Evolutionary conservation across 2,113 vertebrate genomes (phyloP).

Genomic region (Oreochromis niloticus): DNA sequence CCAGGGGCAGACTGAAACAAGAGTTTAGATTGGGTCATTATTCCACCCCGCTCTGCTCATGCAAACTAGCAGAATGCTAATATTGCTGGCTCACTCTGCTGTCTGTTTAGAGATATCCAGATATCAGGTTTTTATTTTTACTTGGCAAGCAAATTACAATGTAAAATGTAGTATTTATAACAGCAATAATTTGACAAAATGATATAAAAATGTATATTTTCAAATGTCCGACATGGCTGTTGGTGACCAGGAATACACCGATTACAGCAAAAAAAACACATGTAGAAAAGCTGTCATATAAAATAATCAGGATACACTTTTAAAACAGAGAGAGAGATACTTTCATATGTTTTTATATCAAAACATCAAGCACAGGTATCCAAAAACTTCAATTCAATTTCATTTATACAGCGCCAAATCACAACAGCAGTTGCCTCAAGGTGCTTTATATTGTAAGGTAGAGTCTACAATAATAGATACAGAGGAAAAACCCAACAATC

Average conservation of each 20-base stretch:
- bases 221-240: background rate
- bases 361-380: background rate
- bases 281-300: background rate
- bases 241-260: background rate
- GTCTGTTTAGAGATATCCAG: accelerated
- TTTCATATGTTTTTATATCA: background rate
- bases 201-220: background rate
- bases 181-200: background rate
- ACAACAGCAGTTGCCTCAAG: background rate
- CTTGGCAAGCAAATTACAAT: background rate
- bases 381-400: background rate
- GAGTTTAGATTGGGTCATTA: background rate
- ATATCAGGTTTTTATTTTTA: background rate
- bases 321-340: background rate
- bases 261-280: background rate
- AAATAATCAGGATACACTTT: accelerated
- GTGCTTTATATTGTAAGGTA: accelerated
- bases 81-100: background rate
- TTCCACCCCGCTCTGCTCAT: background rate
- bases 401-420: accelerated
- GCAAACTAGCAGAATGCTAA: background rate
- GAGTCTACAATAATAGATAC: accelerated
- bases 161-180: background rate
- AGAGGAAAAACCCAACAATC: background rate
- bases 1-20: background rate